A percentile compares a stretch with the other conserved stretches of the same genome.
Conservation (phyloP, 2,888 invertebrate species). For the Drosophila hawaiiensis region DNA sequence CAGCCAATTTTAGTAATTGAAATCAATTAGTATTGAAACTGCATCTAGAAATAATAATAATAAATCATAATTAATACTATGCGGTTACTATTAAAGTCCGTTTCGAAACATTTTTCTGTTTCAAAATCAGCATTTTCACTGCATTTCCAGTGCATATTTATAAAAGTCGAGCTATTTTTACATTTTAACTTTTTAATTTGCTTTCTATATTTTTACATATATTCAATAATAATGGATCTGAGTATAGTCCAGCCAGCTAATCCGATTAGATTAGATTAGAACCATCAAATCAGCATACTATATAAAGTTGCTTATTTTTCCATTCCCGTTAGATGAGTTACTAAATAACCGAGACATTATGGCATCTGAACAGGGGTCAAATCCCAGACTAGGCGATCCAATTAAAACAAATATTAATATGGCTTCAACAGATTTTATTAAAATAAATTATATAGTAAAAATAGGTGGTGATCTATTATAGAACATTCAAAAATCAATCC, state of each 20-base stretch:
- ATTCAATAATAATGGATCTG: constrained; percentile 7
- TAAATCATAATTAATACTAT: not conserved
- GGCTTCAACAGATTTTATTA: not conserved
- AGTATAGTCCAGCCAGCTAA: constrained; percentile 10
- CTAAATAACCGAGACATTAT: constrained; percentile 8
- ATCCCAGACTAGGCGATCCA: not conserved
- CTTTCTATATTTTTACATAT: not conserved
- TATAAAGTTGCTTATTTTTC: not conserved
- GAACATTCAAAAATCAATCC: not conserved
- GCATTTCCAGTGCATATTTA: not conserved
- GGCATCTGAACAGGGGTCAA: constrained; percentile 18
- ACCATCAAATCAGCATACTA: constrained; percentile 8
- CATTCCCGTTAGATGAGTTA: constrained; percentile 7
- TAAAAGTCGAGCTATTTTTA: constrained; percentile 4
- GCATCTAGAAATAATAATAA: not conserved
- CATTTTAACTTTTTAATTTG: not conserved
- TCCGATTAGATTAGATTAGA: constrained; percentile 29
- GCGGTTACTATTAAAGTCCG: not conserved
- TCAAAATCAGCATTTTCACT: not conserved
- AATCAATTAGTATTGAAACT: not conserved
- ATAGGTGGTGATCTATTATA: not conserved
- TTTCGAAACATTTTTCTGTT: not conserved
- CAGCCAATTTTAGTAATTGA: not conserved
- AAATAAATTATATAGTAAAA: not conserved
- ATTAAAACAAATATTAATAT: not conserved